Conservation (phyloP, 2,888 invertebrate genomes). For the Aleiodes alternator region DNA sequence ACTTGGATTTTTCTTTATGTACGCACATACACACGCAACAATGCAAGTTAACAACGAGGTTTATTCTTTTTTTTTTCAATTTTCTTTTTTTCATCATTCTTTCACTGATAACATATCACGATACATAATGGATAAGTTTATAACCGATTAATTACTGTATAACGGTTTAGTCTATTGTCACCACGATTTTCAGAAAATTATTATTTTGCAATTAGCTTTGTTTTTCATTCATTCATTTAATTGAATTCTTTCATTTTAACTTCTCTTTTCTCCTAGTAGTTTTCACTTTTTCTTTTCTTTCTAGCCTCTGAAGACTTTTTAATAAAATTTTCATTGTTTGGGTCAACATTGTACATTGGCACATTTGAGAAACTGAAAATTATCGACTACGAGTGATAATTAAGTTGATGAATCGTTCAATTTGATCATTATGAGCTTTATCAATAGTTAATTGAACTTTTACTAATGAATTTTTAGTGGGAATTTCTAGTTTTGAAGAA, state of each 20-base stretch:
- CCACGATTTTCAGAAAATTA: constrained; percentile 67
- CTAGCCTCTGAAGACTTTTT: constrained; percentile 39
- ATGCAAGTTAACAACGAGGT: constrained; percentile 61
- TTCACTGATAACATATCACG: constrained; percentile 53
- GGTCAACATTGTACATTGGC: constrained; percentile 38
- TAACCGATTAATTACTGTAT: constrained; percentile 63
- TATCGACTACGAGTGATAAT: constrained; percentile 39
- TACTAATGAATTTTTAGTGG: too few species aligned
- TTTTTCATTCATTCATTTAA: constrained; percentile 38
- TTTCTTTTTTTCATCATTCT: constrained; percentile 22
- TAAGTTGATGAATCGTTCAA: constrained; percentile 40
- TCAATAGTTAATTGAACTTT: too few species aligned
- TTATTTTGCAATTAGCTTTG: constrained; percentile 45
- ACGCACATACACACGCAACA: constrained; percentile 56
- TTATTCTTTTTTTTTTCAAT: constrained; percentile 44
- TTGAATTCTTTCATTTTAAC: constrained; percentile 26
- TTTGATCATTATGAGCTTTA: constrained; percentile 22
- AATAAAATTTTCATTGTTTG: constrained; percentile 13
- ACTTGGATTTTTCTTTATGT: constrained; percentile 61
- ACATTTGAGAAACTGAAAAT: background rate
- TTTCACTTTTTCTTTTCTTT: constrained; percentile 37
- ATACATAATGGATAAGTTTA: constrained; percentile 53
- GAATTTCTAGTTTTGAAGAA: too few species aligned
- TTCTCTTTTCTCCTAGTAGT: constrained; percentile 9
- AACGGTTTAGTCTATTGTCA: constrained; percentile 72